These are phyloP conservation scores for Trachemys scripta DNA, from an alignment of 2,113 vertebrate genomes.

Conservation along the genomic window DNA sequence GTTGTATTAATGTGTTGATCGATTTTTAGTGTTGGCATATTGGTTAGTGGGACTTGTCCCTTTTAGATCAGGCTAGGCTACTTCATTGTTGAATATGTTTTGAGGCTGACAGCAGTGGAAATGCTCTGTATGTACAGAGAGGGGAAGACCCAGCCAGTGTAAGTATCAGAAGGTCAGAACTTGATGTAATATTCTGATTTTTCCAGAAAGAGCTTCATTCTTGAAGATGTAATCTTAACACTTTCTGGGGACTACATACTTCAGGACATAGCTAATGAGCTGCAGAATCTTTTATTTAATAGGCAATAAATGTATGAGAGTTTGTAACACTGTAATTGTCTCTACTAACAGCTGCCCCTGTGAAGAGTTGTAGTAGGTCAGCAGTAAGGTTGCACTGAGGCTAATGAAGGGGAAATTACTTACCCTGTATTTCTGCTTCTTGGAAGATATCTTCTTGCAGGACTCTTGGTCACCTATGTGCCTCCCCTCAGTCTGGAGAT, in stretches of 20 bases:
- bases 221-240: background rate
- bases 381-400: background rate
- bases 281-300: background rate
- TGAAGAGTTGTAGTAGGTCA: background rate
- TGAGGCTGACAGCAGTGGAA: background rate
- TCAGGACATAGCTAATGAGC: background rate
- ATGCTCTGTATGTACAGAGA: background rate
- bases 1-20: rapidly evolving
- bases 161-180: background rate
- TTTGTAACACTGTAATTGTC: background rate
- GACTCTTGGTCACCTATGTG: background rate
- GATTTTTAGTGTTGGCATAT: background rate
- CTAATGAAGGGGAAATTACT: background rate
- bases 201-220: background rate
- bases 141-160: background rate
- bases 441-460: background rate
- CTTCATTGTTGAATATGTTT: background rate
- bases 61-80: background rate
- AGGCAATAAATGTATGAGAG: background rate
- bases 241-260: background rate
- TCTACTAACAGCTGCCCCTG: background rate
- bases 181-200: background rate
- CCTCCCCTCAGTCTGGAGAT: background rate
- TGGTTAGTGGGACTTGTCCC: background rate
- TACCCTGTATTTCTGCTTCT: background rate